A percentile compares a stretch with the other conserved stretches of the same genome.
These are phyloP conservation scores for Epinephelus cyanopodus DNA, from an alignment of 2,113 vertebrate genomes.

Conservation along the genomic window DNA sequence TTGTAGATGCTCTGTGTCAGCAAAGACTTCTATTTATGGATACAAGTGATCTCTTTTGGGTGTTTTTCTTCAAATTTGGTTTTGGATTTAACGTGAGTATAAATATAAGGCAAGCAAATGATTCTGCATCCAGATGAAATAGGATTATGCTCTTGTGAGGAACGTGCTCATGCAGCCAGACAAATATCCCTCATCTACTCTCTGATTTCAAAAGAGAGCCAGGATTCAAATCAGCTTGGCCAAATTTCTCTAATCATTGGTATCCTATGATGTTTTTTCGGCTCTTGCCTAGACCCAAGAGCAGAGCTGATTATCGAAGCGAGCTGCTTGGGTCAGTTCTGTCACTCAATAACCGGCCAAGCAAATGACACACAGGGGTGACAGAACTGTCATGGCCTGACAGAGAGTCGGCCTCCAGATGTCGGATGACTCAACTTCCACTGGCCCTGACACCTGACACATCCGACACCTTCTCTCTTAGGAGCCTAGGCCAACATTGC, in stretches of 20 bases:
- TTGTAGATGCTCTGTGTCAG: background rate
- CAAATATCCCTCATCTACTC: background rate
- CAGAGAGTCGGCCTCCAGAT: conserved; percentile 31
- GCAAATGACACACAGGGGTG: conserved; percentile 8
- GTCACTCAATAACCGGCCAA: conserved; percentile 34
- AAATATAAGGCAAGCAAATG: conserved; percentile 1
- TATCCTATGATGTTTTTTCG: background rate
- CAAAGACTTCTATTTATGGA: background rate
- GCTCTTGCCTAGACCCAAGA: conserved; percentile 24
- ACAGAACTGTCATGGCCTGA: background rate
- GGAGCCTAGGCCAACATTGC: conserved; percentile 14
- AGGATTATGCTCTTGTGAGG: conserved; percentile 20
- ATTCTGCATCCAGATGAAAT: conserved; percentile 8
- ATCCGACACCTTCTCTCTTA: conserved; percentile 58
- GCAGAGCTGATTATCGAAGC: conserved; percentile 9
- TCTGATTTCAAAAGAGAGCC: conserved; percentile 38
- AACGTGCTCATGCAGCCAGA: conserved; percentile 10
- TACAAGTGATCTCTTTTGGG: background rate
- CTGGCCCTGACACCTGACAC: conserved; percentile 21
- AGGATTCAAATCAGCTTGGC: conserved; percentile 58
- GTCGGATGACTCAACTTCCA: conserved; percentile 16
- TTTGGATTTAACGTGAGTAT: background rate
- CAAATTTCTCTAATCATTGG: conserved; percentile 51
- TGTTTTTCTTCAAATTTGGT: background rate
- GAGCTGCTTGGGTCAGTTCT: conserved; percentile 28